phyloP scores from a whole-genome alignment of 2,113 vertebrate species.

The Mungos mungo region DNA sequence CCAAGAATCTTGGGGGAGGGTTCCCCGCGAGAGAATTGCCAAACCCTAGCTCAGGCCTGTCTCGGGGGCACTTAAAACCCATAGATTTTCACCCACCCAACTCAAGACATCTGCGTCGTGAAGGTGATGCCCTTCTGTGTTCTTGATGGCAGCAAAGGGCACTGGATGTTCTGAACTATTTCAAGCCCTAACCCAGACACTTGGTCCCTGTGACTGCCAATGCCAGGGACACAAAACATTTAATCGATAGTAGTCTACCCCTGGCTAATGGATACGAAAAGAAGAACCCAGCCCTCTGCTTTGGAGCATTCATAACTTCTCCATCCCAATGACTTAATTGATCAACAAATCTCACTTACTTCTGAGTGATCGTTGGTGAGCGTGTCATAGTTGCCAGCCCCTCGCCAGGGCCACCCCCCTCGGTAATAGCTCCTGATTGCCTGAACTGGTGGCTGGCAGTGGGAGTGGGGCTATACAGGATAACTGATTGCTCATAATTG shows the following conservation, averaged over 20 bases:
- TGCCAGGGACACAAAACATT: conserved; percentile 47
- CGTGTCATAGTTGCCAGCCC: conserved; percentile 80
- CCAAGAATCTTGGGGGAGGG: background rate
- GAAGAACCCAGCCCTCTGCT: conserved; percentile 83
- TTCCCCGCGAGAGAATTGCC: background rate
- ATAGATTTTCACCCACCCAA: background rate
- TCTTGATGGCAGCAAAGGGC: background rate
- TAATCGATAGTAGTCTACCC: conserved; percentile 85
- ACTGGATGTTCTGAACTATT: conserved; percentile 33
- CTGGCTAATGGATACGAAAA: conserved; percentile 87
- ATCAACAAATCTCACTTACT: conserved; percentile 87
- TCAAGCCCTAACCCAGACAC: background rate
- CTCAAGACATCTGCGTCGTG: background rate
- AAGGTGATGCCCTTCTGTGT: background rate
- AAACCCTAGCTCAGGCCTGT: background rate
- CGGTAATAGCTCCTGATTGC: conserved; percentile 84
- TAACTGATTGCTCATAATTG: conserved; percentile 92
- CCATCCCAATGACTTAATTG: conserved; percentile 88
- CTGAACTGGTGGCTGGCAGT: conserved; percentile 78
- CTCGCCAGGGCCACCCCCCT: conserved; percentile 81
- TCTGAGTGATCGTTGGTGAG: conserved; percentile 81
- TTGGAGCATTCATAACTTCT: conserved; percentile 85
- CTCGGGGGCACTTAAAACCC: background rate
- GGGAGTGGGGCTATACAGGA: conserved; percentile 80
- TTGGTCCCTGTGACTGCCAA: conserved; percentile 32